Conservation (phyloP, 2,113 vertebrate genomes). For the Agelaius phoeniceus region DNA sequence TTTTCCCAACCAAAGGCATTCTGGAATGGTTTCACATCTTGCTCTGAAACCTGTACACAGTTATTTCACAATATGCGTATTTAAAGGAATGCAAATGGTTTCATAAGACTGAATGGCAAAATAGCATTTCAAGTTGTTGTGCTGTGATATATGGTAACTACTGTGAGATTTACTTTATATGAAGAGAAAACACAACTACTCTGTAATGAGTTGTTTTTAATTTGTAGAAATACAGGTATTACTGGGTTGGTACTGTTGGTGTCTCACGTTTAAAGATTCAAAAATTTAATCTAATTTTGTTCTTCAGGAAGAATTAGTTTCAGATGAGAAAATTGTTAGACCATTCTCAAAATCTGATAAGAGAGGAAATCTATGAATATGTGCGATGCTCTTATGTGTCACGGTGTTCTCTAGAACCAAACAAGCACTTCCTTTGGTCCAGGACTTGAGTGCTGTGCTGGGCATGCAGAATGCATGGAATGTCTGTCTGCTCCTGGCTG, state of each 20-base stretch:
- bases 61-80: background rate
- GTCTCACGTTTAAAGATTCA: background rate
- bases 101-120: background rate
- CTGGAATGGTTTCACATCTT: background rate
- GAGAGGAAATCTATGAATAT: background rate
- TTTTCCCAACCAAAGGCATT: background rate
- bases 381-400: rapidly evolving
- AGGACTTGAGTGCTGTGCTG: background rate
- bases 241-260: background rate
- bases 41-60: background rate
- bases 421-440: background rate
- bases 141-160: background rate
- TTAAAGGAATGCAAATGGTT: background rate
- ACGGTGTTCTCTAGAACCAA: background rate
- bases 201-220: background rate
- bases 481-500: background rate
- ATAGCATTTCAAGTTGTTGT: background rate
- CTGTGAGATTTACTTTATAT: background rate
- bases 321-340: background rate
- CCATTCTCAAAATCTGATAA: background rate
- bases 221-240: background rate
- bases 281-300: background rate
- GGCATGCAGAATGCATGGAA: background rate
- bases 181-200: background rate
- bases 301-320: background rate